Evolutionary conservation across 1,140 invertebrate genomes (phyloP).

Genomic region (Latrodectus geometricus): DNA sequence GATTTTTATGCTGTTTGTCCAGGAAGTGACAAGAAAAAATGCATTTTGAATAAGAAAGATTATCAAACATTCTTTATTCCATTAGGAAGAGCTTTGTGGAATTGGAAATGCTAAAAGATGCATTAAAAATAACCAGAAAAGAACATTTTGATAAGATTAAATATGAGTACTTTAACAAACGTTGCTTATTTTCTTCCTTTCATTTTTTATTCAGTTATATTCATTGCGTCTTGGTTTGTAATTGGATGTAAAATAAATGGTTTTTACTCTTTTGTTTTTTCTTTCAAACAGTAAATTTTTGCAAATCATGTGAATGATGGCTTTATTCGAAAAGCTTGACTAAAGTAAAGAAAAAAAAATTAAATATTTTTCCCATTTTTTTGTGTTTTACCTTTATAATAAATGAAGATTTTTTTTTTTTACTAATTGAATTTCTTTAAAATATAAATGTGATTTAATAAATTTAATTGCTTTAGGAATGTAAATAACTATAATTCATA

Average conservation of each 20-base stretch:
- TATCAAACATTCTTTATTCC: slow-evolving; percentile 6
- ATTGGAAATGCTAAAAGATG: slow-evolving; percentile 39
- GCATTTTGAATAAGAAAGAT: slow-evolving; percentile 48
- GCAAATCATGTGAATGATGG: neutral
- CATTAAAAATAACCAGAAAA: slow-evolving; percentile 36
- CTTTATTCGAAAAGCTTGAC: too few species aligned
- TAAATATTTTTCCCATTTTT: too few species aligned
- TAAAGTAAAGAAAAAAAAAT: too few species aligned
- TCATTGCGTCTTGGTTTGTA: neutral
- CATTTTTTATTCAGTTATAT: neutral
- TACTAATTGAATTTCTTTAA: too few species aligned
- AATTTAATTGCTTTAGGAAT: too few species aligned
- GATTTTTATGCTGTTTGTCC: slow-evolving; percentile 35
- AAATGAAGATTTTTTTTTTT: too few species aligned
- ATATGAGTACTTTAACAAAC: slow-evolving; percentile 21
- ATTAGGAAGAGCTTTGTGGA: slow-evolving; percentile 12
- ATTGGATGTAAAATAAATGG: neutral
- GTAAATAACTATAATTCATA: too few species aligned
- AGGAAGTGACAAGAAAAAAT: neutral
- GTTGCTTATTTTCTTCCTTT: neutral
- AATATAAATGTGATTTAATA: too few species aligned
- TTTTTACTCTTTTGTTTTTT: slow-evolving; percentile 1
- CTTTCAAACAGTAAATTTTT: neutral
- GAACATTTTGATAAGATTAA: slow-evolving; percentile 33
- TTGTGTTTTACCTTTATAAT: too few species aligned